Base-by-base conservation (phyloP, 2,888 invertebrate genomes). In the Caenorhabditis zanzibari region DNA sequence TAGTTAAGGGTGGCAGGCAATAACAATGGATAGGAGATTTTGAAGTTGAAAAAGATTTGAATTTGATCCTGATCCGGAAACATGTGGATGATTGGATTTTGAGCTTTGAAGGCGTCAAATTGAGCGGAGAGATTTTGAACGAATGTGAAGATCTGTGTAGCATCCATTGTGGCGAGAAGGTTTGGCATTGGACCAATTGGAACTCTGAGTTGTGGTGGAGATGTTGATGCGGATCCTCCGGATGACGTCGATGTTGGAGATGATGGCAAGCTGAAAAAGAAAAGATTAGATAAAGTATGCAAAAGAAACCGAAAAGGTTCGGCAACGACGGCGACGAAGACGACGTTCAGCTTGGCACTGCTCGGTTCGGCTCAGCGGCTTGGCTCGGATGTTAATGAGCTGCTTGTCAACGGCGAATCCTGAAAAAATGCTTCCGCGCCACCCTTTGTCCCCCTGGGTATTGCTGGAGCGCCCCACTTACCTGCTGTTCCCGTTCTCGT, bases 211-310 rank as follows among this genome's bases (percentile, higher is more conserved):
- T 7, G 2, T 35, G 66, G 26, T 52, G n/a, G 28, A 28, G 64
- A 10, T 32, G 64, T 10, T 12, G 68, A 28, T 10, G 44, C n/a
- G 24, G 52, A 41, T 68, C 35, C 63, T 7, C 16, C 54, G 6
- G 68, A 54, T 4, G 68, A 68, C 22, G 68, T 35, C 24, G 68
- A 68, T 2, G 54, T 24, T 54, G 68, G 68, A 10, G 68, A 68
- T 2, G 32, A 14, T 19, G 35, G 10, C 38, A 68, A 54, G 68
- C 68, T 68, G 68, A 68, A 68, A 68, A 68, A 54, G 14, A 2
- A 49, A 52, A 35, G 35, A 66, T 52, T 52, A 52, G 32, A 9
- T 14, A 5, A 2, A 19, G 7, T 32, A 22, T 6, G 12, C 2
- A 12, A 14, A 12, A 26, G 16, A 26, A 24, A 22, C 22, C 26